Evolutionary conservation across 2,113 vertebrate species (phyloP).

Genomic region (Syrrhaptes paradoxus): DNA sequence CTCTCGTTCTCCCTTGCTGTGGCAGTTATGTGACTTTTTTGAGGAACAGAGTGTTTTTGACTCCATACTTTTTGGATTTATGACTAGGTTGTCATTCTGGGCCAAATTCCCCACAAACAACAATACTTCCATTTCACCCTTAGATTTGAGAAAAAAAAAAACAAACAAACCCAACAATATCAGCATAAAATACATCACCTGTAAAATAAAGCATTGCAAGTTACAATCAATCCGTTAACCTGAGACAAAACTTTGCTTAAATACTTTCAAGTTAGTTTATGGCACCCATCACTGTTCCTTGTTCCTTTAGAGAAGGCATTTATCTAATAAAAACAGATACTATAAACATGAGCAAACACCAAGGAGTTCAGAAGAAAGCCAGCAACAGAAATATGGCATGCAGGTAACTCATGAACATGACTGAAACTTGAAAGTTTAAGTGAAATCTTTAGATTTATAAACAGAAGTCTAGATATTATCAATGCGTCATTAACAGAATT

Average conservation of each 20-base stretch:
- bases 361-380: background rate
- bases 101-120: background rate
- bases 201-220: background rate
- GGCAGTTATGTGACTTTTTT: background rate
- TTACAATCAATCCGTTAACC: background rate
- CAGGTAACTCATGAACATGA: background rate
- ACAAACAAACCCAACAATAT: background rate
- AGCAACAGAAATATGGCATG: background rate
- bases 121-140: constrained; percentile 45
- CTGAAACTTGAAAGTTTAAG: background rate
- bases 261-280: background rate
- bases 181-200: background rate
- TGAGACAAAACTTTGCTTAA: background rate
- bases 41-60: background rate
- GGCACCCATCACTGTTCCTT: background rate
- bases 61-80: background rate
- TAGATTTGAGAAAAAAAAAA: background rate
- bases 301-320: background rate
- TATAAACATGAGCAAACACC: background rate
- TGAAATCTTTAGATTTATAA: background rate
- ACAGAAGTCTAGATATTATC: background rate
- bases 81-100: background rate
- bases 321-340: background rate
- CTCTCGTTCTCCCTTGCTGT: background rate
- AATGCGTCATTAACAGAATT: background rate